These are phyloP conservation scores for Lasioglossum leucozonium DNA, from an alignment of 2,888 invertebrate species.

Conservation along the genomic window DNA sequence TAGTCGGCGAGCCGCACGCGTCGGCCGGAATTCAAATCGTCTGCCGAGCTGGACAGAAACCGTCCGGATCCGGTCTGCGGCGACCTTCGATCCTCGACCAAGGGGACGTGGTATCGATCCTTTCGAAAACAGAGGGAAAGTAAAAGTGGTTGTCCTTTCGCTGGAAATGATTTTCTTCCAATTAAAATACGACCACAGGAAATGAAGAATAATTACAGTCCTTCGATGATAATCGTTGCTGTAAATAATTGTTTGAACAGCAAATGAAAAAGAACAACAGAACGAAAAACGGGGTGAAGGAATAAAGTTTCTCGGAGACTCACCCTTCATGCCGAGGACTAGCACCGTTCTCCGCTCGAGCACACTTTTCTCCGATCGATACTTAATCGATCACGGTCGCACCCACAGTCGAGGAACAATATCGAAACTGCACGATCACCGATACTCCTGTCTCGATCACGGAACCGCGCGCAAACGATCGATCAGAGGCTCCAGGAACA, in stretches of 20 bases:
- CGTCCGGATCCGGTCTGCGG: neutral
- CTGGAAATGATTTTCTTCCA: neutral
- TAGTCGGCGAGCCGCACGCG: conserved; percentile 62
- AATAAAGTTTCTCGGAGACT: conserved; percentile 51
- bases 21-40: conserved; percentile 39
- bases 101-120: neutral
- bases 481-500: conserved; percentile 38
- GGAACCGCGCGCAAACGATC: conserved; percentile 41
- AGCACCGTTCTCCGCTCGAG: conserved; percentile 56
- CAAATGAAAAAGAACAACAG: no score
- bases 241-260: no score
- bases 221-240: no score
- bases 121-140: neutral
- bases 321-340: conserved; percentile 76
- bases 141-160: neutral
- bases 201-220: no score
- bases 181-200: neutral
- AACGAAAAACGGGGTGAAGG: no score
- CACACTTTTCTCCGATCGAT: conserved; percentile 46
- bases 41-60: neutral
- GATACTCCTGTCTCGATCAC: conserved; percentile 42
- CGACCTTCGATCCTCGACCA: neutral
- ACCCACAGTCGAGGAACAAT: conserved; percentile 51
- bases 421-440: conserved; percentile 49
- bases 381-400: conserved; percentile 47